Evolutionary conservation across 30 jellyfish, hydroid and myxozoan genomes (phyloP), one percentile per base, ranked within the genome.

Genomic region (Aurelia sp.): DNA sequence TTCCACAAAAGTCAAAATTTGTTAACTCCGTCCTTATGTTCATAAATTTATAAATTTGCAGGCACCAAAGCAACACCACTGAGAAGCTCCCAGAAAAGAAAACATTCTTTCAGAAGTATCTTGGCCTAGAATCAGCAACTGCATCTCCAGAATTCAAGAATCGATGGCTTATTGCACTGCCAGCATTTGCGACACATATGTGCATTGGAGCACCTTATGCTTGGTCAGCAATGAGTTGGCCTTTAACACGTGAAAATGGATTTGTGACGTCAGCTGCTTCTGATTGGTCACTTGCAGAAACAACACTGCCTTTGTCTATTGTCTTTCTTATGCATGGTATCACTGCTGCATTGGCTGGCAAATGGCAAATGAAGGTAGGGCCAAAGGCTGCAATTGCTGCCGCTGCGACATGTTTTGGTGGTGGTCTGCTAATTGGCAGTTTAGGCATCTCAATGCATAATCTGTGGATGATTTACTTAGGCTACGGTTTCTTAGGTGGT

Each of bases 211-310:
- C 93, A 37, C 93, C 93, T 7, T 84, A 84, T 62, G 93, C 93
- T 5, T 84, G 93, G 93, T 84, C 93, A 7, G 93, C 93, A 71
- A 84, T 84, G 93, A 84, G 93, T 30, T 84, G 93, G 93, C 93
- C 93, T 11, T 52, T 84, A 17, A 84, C 93, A 21, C 75, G 93
- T 7, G 93, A 84, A 27, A 19, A 58, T 62, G 93, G 93, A 3
- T 84, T 84, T 84, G 93, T 84, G 27, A 84, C 93, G 20, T 47
- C 93, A 41, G 93, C 93, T 37, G 93, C 93, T 0, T 84, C 93
- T 5, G 93, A 84, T 67, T 84, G 93, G 93, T 47, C 87, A 12
- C 82, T 84, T 11, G 93, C 93, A 27, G 93, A 84, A 47, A 84
- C 93, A 22, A 84, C 93, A 12, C 87, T 84, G 64, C 93, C 93